Evolutionary conservation across 1,140 invertebrate genomes (phyloP).

Genomic region (Bombus haemorrhoidalis): DNA sequence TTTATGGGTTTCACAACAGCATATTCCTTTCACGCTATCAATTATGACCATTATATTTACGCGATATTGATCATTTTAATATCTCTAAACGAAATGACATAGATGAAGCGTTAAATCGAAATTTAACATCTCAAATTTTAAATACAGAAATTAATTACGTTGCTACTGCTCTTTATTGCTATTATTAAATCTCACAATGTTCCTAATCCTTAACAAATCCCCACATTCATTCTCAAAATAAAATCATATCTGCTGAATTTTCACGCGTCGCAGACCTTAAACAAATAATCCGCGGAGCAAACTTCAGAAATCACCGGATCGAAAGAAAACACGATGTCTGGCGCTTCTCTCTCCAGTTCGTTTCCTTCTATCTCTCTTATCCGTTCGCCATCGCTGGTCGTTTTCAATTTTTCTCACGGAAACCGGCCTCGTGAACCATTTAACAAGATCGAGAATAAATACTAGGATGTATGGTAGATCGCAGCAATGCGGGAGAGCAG

Average conservation of each 20-base stretch:
- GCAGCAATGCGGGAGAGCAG: slow-evolving; percentile 30
- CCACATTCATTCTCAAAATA: no score
- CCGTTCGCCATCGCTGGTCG: neutral
- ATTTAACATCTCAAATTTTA: no score
- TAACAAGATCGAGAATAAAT: slow-evolving; percentile 42
- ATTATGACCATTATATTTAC: no score
- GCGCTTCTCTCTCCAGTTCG: neutral
- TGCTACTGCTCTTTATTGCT: neutral
- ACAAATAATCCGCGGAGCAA: neutral
- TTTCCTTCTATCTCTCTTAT: no score
- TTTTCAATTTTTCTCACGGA: slow-evolving; percentile 20
- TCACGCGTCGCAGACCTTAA: neutral
- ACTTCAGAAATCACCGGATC: neutral
- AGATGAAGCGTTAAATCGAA: no score
- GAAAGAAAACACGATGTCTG: neutral
- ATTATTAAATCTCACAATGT: neutral
- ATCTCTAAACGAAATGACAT: no score
- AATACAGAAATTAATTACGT: no score
- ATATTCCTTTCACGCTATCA: no score
- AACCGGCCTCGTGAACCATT: neutral
- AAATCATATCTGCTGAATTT: neutral
- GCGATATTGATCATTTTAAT: no score
- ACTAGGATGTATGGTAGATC: neutral
- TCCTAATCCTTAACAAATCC: neutral
- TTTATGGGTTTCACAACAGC: no score